Percentiles rank a stretch among this genome's conserved stretches.
Evolutionary conservation across 2,797 vertebrate species (phyloP).

Genomic region (Lycodopsis pacificus): DNA sequence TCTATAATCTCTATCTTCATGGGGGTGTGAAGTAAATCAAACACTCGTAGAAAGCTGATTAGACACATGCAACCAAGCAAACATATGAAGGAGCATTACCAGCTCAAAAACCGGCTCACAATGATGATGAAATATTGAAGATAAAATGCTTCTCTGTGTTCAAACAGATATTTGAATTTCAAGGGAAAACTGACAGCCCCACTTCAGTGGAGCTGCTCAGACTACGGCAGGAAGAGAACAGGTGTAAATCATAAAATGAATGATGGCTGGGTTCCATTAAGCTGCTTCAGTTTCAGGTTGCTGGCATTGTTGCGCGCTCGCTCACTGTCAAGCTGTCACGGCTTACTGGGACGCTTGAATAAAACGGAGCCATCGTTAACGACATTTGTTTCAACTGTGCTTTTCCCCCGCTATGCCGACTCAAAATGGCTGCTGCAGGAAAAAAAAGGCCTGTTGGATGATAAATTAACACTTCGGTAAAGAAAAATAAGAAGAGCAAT

Average conservation of each 20-base stretch:
- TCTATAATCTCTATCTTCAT: background rate
- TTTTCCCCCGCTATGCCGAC: background rate
- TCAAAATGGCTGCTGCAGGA: background rate
- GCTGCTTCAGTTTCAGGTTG: background rate
- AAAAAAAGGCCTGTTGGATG: background rate
- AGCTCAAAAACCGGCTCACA: background rate
- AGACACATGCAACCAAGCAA: background rate
- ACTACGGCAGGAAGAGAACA: background rate
- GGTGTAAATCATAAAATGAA: background rate
- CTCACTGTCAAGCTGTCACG: background rate
- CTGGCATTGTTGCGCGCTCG: background rate
- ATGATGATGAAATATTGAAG: background rate
- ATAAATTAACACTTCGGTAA: background rate
- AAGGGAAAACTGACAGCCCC: background rate
- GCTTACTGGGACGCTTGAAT: background rate
- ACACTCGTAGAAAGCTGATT: background rate
- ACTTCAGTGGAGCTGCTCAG: background rate
- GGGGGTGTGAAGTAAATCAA: background rate
- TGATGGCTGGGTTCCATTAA: background rate
- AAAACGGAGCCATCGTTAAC: background rate
- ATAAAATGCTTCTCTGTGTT: background rate
- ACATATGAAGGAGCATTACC: background rate
- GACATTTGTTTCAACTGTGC: background rate
- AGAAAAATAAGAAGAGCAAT: background rate
- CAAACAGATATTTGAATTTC: background rate